phyloP scores from a whole-genome alignment of 2,113 vertebrate genomes.

The Rhynchomys soricoides region DNA sequence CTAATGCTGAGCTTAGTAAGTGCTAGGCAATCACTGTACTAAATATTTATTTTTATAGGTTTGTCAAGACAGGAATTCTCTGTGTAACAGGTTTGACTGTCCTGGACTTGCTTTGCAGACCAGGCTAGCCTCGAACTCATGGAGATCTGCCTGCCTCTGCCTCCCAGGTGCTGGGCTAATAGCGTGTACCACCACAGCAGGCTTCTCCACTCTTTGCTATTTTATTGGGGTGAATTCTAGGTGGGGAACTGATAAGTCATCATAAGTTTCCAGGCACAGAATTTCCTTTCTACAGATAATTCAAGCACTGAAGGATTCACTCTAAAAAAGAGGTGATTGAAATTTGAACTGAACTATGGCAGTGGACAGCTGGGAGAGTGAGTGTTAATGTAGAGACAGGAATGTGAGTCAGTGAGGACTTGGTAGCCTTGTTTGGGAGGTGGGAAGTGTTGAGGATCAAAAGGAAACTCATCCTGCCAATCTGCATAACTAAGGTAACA shows the following conservation, averaged over 20 bases:
- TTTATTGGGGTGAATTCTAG: not conserved
- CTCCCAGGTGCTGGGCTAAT: too few relatives aligned
- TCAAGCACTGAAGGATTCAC: not conserved
- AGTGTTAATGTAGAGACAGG: not conserved
- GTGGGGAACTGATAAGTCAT: not conserved
- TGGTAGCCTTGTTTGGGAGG: not conserved
- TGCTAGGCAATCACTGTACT: not conserved
- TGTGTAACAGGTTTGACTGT: too few relatives aligned
- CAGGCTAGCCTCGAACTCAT: too few relatives aligned
- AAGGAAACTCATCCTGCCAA: constrained; percentile 9
- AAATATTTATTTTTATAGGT: not conserved
- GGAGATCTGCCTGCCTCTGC: too few relatives aligned
- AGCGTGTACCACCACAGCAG: not conserved
- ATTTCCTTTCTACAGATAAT: constrained; percentile 10
- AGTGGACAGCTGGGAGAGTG: not conserved
- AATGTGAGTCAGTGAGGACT: not conserved
- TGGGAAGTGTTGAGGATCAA: not conserved
- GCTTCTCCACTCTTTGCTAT: constrained; percentile 45
- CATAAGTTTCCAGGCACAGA: not conserved
- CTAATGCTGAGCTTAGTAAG: not conserved
- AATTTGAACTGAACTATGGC: not conserved
- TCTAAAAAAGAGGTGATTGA: not conserved
- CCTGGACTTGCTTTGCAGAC: too few relatives aligned
- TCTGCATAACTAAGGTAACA: not conserved
- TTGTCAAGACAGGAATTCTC: too few relatives aligned